These are phyloP conservation scores for Syngnathus acus DNA, from an alignment of 2,797 vertebrate genomes.

Conservation along the genomic window DNA sequence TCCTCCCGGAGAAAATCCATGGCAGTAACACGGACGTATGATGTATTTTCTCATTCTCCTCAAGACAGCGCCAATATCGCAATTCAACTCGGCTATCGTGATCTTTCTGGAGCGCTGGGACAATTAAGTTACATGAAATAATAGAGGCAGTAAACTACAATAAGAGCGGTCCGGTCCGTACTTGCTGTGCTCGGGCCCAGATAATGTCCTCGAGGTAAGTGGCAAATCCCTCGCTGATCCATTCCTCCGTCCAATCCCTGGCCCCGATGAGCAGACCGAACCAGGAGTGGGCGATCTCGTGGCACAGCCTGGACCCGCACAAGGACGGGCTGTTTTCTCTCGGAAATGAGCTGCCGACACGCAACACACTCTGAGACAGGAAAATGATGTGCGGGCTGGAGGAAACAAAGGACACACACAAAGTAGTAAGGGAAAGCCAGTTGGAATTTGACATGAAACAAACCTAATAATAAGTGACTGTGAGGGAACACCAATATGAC, in stretches of 20 bases:
- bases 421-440: conserved; percentile 2
- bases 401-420: conserved; percentile 36
- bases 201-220: conserved; percentile 90
- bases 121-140: conserved; percentile 4
- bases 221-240: conserved; percentile 96
- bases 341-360: conserved; percentile 19
- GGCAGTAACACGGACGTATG: background rate
- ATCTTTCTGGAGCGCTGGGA: background rate
- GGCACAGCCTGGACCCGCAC: conserved; percentile 86
- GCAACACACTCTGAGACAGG: conserved; percentile 86
- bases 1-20: background rate
- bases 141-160: background rate
- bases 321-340: conserved; percentile 61
- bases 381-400: conserved; percentile 92
- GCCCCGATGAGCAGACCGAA: conserved; percentile 93
- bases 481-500: conserved; percentile 10
- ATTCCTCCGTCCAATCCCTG: conserved; percentile 94
- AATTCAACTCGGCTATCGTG: background rate
- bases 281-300: conserved; percentile 96
- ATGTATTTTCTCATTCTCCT: background rate
- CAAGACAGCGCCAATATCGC: background rate
- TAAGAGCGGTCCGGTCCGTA: conserved; percentile 36
- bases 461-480: background rate
- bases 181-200: conserved; percentile 84
- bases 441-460: background rate